Conservation (phyloP, 2,888 invertebrate genomes). For the Synanthedon formicaeformis region DNA sequence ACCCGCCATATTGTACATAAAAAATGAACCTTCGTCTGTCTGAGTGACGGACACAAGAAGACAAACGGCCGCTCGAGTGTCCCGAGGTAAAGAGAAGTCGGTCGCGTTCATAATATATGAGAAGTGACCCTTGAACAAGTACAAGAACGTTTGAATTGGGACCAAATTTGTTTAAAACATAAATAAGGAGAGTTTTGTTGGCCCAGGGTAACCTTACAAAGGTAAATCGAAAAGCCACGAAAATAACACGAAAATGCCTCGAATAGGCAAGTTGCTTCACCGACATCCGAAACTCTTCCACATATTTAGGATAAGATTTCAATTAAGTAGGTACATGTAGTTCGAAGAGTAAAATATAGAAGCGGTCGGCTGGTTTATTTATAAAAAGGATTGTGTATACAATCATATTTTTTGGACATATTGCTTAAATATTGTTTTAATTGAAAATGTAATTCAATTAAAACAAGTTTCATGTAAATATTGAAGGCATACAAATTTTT, state of each 20-base stretch:
- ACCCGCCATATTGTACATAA: constrained; percentile 9
- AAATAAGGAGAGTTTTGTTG: neutral
- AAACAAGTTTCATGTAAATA: too few species aligned
- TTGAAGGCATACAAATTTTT: too few species aligned
- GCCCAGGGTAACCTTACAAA: neutral
- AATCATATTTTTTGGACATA: too few species aligned
- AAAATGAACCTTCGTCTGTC: constrained; percentile 23
- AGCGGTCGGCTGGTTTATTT: too few species aligned
- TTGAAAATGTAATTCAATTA: too few species aligned
- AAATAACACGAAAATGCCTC: neutral
- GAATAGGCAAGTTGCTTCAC: neutral
- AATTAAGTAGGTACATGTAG: too few species aligned
- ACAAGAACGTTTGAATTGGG: constrained; percentile 1
- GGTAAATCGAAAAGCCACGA: neutral
- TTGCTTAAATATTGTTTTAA: too few species aligned
- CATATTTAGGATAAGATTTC: too few species aligned
- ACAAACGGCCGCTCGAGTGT: constrained; percentile 31
- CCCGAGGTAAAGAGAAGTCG: constrained; percentile 5
- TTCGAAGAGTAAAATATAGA: too few species aligned
- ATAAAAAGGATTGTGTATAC: too few species aligned
- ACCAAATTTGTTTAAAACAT: neutral
- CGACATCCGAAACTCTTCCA: too few species aligned
- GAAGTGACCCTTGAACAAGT: neutral
- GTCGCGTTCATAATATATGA: neutral
- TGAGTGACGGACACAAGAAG: constrained; percentile 29